These are phyloP conservation scores for Pelvicachromis taeniatus DNA, from an alignment of 2,113 vertebrate genomes.

Conservation along the genomic window DNA sequence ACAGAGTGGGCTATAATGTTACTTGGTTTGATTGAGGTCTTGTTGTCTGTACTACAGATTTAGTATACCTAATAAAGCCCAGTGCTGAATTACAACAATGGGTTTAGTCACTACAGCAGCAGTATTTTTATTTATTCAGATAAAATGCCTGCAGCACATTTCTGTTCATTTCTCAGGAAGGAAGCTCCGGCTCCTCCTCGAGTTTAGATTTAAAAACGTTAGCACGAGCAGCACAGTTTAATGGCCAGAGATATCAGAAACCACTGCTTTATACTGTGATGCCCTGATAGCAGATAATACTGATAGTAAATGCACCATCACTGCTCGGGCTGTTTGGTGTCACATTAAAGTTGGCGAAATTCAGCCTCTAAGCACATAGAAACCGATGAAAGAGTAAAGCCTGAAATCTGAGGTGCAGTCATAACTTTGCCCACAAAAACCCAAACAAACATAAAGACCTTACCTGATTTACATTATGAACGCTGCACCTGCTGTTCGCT, in stretches of 20 bases:
- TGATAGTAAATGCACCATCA: neutral
- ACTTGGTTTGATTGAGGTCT: neutral
- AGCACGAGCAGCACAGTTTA: neutral
- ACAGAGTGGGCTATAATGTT: neutral
- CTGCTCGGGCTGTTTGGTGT: neutral
- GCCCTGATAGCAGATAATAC: neutral
- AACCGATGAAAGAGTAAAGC: neutral
- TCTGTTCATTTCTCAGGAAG: neutral
- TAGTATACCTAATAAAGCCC: neutral
- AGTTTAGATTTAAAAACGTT: neutral
- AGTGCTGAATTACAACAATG: neutral
- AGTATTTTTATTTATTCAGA: neutral
- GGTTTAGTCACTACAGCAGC: neutral
- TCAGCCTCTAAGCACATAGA: neutral
- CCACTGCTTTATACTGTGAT: neutral
- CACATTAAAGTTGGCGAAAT: neutral
- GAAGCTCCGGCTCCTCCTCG: neutral
- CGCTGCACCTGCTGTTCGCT: neutral
- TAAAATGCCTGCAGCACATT: neutral
- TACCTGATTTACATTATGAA: neutral
- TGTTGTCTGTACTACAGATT: neutral
- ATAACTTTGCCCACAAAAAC: neutral
- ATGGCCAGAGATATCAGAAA: neutral
- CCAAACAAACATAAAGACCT: neutral
- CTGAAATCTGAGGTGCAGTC: neutral